A percentile compares a stretch with the other conserved stretches of the same genome.
phyloP scores from a whole-genome alignment of 2,888 invertebrate species.

The Sphaerophoria rueppellii region DNA sequence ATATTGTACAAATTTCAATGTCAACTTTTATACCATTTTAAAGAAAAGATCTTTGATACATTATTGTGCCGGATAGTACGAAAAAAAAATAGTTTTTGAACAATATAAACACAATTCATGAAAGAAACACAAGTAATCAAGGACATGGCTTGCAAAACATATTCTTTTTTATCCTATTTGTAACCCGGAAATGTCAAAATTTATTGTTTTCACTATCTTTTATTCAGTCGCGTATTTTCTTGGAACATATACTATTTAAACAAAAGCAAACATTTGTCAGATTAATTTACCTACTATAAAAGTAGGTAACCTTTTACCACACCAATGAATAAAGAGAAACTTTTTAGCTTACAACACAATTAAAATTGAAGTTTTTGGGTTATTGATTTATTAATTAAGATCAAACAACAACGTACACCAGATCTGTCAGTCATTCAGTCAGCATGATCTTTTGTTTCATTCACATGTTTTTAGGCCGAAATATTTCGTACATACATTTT shows the following conservation, averaged over 20 bases:
- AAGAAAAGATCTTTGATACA: neutral
- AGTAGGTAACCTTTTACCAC: constrained; percentile 4
- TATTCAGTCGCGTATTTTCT: neutral
- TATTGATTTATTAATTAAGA: constrained; percentile 5
- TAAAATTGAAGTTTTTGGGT: neutral
- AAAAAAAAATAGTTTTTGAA: neutral
- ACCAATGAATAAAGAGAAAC: neutral
- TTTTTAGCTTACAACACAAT: neutral
- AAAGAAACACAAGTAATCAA: neutral
- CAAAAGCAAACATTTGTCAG: constrained; percentile 4
- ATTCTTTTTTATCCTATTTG: neutral
- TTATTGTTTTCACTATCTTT: neutral
- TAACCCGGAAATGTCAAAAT: constrained; percentile 20
- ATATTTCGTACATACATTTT: neutral
- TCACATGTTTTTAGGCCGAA: neutral
- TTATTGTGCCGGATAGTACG: neutral
- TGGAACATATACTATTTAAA: neutral
- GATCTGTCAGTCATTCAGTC: constrained; percentile 14
- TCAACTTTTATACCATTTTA: too few relatives aligned
- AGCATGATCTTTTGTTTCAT: neutral
- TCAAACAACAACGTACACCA: constrained; percentile 3
- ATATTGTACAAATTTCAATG: too few relatives aligned
- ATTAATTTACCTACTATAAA: constrained; percentile 13
- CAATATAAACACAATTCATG: neutral
- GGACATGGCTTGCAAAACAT: neutral